phyloP scores from a whole-genome alignment of 2,113 vertebrate species.

The Geococcyx californianus region DNA sequence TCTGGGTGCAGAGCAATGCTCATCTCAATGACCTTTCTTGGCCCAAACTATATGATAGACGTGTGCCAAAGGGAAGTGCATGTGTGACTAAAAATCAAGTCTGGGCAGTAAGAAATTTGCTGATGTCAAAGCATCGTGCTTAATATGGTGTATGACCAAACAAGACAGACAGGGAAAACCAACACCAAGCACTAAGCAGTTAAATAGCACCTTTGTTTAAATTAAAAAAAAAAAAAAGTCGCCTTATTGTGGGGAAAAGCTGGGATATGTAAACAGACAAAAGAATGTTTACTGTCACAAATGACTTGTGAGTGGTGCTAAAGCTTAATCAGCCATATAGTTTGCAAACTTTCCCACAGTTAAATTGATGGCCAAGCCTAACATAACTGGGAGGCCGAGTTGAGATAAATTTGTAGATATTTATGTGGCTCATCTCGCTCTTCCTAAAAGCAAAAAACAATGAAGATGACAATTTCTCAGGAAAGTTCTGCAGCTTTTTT shows the following conservation, averaged over 20 bases:
- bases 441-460: background rate
- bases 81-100: background rate
- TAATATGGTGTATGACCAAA: background rate
- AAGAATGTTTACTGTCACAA: background rate
- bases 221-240: too few relatives aligned
- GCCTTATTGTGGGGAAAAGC: background rate
- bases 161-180: background rate
- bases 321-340: background rate
- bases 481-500: background rate
- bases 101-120: background rate
- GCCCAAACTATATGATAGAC: slow-evolving; percentile 13
- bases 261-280: background rate
- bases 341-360: slow-evolving; percentile 26
- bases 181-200: background rate
- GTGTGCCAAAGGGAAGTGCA: background rate
- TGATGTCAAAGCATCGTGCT: background rate
- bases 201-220: background rate
- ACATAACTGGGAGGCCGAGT: background rate
- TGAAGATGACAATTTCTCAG: background rate
- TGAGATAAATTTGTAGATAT: background rate
- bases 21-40: slow-evolving; percentile 15
- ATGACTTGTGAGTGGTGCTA: slow-evolving; percentile 11
- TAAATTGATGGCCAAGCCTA: background rate
- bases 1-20: slow-evolving; percentile 38
- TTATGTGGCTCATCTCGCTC: background rate